Base-by-base conservation (phyloP, 2,113 vertebrate genomes). In the Gopherus flavomarginatus region DNA sequence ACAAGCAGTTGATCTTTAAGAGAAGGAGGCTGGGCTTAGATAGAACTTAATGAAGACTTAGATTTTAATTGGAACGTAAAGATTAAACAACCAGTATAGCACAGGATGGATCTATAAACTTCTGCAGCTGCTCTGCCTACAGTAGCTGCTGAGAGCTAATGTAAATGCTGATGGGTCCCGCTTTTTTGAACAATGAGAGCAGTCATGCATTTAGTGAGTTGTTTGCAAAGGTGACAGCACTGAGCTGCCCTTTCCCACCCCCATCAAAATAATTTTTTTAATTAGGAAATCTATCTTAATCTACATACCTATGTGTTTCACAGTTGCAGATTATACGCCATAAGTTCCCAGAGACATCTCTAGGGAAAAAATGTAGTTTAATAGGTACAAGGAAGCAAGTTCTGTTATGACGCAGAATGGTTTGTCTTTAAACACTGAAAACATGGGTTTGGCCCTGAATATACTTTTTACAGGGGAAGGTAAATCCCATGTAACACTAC, bases 231-330 rank as follows among this genome's bases (percentile, higher is more conserved):
- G 97, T 95, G 97, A 97, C 96, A 93, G 81, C 89, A 87, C 89
- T 47, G 85, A 97, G 86, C 72, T 96, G 97, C 96, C 98, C 97
- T 98, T 98, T 98, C 86, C 90, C 88, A 93, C 88, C 94, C 93
- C 94, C 96, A 86, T 95, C 93, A 62, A 97, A 97, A 97, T 94
- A 96, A 96, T 94, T 95, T 93, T 96, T 94, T 96, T 96, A 97
- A 97, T 98, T 96, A 96, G 95, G 92, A 97, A 94, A 98, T 98
- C 97, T 95, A 95, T 98, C 98, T 98, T 98, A 97, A 97, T 98
- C 92, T 75, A 57, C 49, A 83, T 94, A 53, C 69, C 62, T 96
- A 83, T 81, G 90, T 78, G 77, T 92, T 93, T 89, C 38, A 4
- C 47, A 90, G 57, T 78, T 47, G 4, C 0, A 1, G 85, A 69